Base-by-base conservation (phyloP, 1,140 invertebrate genomes). In the Drosophila ananassae region DNA sequence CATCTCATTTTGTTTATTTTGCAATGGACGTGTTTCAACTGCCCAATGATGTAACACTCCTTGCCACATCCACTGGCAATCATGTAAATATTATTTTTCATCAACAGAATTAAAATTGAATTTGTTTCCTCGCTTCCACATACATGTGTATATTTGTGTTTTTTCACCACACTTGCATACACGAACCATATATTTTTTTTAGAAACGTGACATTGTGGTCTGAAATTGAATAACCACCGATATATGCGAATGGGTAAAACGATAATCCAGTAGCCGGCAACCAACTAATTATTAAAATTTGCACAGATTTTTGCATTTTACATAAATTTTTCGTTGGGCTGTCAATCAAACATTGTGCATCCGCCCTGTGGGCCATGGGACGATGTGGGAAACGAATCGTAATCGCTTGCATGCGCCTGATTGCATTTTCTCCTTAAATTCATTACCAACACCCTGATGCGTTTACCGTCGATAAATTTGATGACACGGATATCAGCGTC, bases 251-350 rank as follows among this genome's bases (percentile, higher is more conserved):
- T 8, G 41, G 7, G 34, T 21, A 30, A 30, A 44, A 55, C 46
- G 32, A 60, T 72, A 73, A 73, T 72, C 60, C 71, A 64, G 52
- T 74, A 48, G 51, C 28, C 30, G 44, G 56, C 34, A 54, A 62
- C 28, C 61, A 75, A 87, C 82, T 82, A 85, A 85, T 82, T 85
- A 87, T 82, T 73, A 56, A 78, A 75, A 75, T 80, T 73, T 55
- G 63, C 52, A 64, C 60, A 72, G 48, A 74, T 66, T 60, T 64
- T 53, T 53, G 50, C 41, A 69, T 64, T 75, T 50, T 41, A 54
- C 54, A 63, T 52, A 58, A 68, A 51, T 58, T 17, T 32, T 12
- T 41, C 34, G 56, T 25, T 25, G 39, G 28, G 30, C 13, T 67
- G 75, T 73, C 75, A 73, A 41, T 79, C 61, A 68, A 44, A 52